These are phyloP conservation scores for Neotoma lepida DNA, from an alignment of 2,113 vertebrate genomes.

Conservation along the genomic window DNA sequence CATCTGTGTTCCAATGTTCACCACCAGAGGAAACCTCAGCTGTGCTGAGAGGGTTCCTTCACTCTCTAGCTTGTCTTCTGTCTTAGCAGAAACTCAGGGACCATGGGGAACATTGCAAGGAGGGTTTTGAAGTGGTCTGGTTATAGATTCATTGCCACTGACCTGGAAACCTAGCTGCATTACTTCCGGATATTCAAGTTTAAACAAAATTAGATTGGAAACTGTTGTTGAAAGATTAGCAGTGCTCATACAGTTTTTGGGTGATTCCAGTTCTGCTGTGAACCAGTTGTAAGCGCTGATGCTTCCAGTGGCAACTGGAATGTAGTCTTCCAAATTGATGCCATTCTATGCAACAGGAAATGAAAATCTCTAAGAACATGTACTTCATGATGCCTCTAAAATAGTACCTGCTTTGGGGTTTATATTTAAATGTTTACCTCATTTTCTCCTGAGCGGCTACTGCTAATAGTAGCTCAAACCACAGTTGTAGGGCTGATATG, in stretches of 20 bases:
- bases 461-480: neutral
- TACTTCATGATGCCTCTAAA: conserved; percentile 21
- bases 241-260: neutral
- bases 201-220: neutral
- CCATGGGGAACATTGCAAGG: neutral
- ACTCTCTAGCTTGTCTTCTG: neutral
- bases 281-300: neutral
- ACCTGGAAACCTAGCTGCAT: neutral
- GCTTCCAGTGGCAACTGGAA: neutral
- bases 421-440: neutral
- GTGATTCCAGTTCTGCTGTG: neutral
- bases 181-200: neutral
- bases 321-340: neutral
- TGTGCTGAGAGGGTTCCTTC: neutral
- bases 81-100: neutral
- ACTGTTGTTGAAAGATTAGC: neutral
- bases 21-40: neutral
- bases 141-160: neutral
- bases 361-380: neutral
- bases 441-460: neutral
- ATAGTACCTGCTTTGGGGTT: neutral
- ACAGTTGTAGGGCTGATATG: neutral
- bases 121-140: neutral
- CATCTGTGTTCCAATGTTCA: neutral
- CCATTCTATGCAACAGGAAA: neutral